These are phyloP conservation scores for Penaeus japonicus DNA, from an alignment of 1,140 invertebrate species.

Conservation along the genomic window DNA sequence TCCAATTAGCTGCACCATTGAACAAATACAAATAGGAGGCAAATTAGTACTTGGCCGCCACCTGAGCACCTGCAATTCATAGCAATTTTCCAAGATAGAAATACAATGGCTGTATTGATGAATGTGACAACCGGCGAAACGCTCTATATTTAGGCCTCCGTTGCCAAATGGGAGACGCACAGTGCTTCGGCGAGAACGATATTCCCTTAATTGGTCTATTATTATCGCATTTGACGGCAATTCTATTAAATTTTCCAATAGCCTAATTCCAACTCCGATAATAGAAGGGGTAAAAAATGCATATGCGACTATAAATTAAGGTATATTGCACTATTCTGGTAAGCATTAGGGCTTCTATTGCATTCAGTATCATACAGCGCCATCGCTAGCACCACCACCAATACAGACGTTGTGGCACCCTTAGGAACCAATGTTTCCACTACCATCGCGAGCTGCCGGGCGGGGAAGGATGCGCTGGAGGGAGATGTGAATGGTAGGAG, in stretches of 20 bases:
- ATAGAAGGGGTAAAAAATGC: constrained; percentile 41
- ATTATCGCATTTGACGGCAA: constrained; percentile 39
- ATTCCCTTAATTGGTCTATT: constrained; percentile 48
- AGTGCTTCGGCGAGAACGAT: neutral
- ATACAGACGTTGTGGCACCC: constrained; percentile 31
- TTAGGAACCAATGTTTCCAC: constrained; percentile 6
- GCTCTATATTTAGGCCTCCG: constrained; percentile 37
- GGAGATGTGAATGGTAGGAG: no score
- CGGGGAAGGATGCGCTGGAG: no score
- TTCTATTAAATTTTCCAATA: constrained; percentile 56
- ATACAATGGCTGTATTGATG: neutral
- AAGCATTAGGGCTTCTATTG: constrained; percentile 47
- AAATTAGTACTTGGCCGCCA: neutral
- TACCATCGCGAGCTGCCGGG: constrained; percentile 10
- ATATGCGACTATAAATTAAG: constrained; percentile 55
- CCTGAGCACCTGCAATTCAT: neutral
- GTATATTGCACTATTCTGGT: constrained; percentile 40
- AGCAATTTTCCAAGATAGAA: constrained; percentile 1
- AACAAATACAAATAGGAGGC: neutral
- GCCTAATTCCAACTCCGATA: constrained; percentile 51
- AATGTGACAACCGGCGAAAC: neutral
- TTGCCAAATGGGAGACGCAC: constrained; percentile 25
- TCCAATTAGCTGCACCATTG: constrained; percentile 30
- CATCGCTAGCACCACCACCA: constrained; percentile 31
- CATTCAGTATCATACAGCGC: constrained; percentile 41